These are phyloP conservation scores for Epinephelus fuscoguttatus DNA, from an alignment of 2,113 vertebrate species.

Conservation along the genomic window DNA sequence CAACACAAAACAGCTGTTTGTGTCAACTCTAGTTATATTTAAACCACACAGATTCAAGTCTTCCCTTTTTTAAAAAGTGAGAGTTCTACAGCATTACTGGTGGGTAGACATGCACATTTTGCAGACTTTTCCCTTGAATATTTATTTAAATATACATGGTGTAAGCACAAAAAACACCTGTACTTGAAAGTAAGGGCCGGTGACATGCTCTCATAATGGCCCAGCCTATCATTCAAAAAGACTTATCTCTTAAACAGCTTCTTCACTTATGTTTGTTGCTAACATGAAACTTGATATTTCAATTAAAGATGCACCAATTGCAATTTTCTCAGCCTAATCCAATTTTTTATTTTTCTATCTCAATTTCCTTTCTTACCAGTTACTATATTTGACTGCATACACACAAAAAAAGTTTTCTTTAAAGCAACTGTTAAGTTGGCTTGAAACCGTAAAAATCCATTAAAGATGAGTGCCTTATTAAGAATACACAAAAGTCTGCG, in stretches of 20 bases:
- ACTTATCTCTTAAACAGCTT: not conserved
- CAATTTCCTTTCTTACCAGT: too few species aligned
- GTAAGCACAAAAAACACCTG: not conserved
- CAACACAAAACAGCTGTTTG: constrained; percentile 14
- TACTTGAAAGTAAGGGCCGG: not conserved
- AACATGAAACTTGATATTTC: not conserved
- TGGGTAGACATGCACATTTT: not conserved
- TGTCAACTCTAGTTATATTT: not conserved
- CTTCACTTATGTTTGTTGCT: not conserved
- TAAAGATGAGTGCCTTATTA: too few species aligned
- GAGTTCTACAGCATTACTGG: not conserved
- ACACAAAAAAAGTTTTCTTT: too few species aligned
- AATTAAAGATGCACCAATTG: too few species aligned
- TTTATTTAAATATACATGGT: not conserved
- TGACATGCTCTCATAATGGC: not conserved
- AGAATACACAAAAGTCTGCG: too few species aligned
- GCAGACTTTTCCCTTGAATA: not conserved
- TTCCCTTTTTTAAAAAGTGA: not conserved
- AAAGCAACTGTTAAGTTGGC: too few species aligned
- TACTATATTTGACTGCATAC: too few species aligned
- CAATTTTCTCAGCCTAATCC: too few species aligned
- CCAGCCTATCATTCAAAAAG: not conserved
- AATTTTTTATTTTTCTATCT: too few species aligned
- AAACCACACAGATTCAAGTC: not conserved
- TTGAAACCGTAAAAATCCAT: too few species aligned